phyloP scores from a whole-genome alignment of 2,888 invertebrate genomes.

The Oscheius sp. region DNA sequence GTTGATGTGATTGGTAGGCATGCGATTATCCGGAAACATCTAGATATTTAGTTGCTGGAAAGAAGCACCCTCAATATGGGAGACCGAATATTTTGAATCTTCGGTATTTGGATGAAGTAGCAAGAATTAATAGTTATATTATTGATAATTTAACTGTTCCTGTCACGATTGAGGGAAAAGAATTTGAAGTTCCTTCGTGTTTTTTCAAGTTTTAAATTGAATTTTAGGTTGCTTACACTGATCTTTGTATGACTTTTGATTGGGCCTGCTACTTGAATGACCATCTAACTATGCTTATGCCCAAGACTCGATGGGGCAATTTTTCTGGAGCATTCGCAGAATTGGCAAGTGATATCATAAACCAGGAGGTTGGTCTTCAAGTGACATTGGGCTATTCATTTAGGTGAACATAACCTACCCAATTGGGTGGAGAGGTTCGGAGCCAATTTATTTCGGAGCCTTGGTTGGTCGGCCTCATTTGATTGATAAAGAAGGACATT shows the following conservation, averaged over 20 bases:
- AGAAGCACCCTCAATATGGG: constrained; percentile 53
- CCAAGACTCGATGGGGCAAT: constrained; percentile 62
- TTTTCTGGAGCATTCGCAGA: constrained; percentile 64
- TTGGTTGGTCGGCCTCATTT: constrained; percentile 64
- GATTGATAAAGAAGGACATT: constrained; percentile 65
- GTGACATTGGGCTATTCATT: neutral
- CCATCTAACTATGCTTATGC: constrained; percentile 73
- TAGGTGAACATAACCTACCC: constrained; percentile 69
- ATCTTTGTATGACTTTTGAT: constrained; percentile 79
- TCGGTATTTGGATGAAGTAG: constrained; percentile 64
- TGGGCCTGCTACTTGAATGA: constrained; percentile 69
- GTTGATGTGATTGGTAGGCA: constrained; percentile 65
- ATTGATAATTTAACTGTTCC: constrained; percentile 66
- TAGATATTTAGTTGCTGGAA: constrained; percentile 46
- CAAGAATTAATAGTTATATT: constrained; percentile 66
- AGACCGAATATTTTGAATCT: constrained; percentile 64
- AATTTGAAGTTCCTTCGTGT: constrained; percentile 44
- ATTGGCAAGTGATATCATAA: constrained; percentile 66
- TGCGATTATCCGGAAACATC: too few species aligned
- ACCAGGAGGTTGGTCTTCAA: constrained; percentile 50
- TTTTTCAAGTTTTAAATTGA: neutral
- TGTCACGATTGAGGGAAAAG: constrained; percentile 54
- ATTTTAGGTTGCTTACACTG: constrained; percentile 79
- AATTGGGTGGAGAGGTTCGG: constrained; percentile 69
- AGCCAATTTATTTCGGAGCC: constrained; percentile 69